A percentile compares a stretch with the other conserved stretches of the same genome.
phyloP scores from a whole-genome alignment of 64 coral and sea anemone species.

The Hydrozoanthus tunicans region DNA sequence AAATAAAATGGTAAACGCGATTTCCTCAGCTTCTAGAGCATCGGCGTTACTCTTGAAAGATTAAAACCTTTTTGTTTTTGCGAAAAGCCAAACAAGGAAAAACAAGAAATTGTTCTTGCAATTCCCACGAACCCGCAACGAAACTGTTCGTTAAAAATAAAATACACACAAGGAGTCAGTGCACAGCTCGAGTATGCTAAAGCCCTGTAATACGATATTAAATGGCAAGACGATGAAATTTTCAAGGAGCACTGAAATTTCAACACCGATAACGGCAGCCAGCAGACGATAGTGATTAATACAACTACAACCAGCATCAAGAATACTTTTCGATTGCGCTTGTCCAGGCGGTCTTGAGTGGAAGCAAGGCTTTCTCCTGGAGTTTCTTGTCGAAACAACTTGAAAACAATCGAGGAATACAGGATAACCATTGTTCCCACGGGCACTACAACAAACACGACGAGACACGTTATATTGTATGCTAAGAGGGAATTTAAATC shows the following conservation, averaged over 20 bases:
- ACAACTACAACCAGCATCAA: neutral
- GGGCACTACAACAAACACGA: neutral
- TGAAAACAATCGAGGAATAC: neutral
- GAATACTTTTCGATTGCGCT: neutral
- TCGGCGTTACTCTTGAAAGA: too few species aligned
- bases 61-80: too few species aligned
- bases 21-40: too few species aligned
- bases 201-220: neutral
- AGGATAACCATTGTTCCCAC: neutral
- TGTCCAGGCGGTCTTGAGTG: neutral
- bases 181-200: neutral
- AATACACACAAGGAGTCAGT: neutral
- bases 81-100: too few species aligned
- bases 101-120: neutral
- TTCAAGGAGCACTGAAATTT: neutral
- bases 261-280: neutral
- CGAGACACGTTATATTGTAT: neutral
- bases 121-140: neutral
- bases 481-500: neutral
- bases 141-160: neutral
- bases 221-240: neutral
- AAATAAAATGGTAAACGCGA: too few species aligned
- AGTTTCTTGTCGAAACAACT: neutral
- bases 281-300: neutral
- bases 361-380: neutral